phyloP scores from a whole-genome alignment of 1,140 invertebrate species.

The Drosophila varians region DNA sequence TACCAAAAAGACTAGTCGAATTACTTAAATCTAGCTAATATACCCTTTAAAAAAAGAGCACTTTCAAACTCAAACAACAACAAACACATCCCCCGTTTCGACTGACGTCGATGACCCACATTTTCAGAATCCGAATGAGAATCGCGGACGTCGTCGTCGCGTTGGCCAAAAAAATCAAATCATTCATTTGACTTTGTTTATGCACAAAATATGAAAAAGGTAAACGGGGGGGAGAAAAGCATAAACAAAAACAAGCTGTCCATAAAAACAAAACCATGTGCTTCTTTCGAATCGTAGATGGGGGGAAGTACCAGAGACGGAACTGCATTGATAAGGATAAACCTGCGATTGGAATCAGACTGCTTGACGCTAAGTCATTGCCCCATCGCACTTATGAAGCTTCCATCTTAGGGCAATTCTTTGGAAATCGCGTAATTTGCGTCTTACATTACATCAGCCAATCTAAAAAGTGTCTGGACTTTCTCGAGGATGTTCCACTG shows the following conservation, averaged over 20 bases:
- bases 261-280: slow-evolving; percentile 33
- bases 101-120: slow-evolving; percentile 71
- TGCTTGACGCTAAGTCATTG: slow-evolving; percentile 51
- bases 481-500: not conserved
- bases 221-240: slow-evolving; percentile 17
- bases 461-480: not conserved
- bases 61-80: slow-evolving; percentile 4
- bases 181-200: slow-evolving; percentile 71
- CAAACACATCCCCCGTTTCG: slow-evolving; percentile 8
- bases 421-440: slow-evolving; percentile 20
- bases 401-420: slow-evolving; percentile 22
- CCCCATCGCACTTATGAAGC: not conserved
- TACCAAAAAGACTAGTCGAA: no score
- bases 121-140: slow-evolving; percentile 30
- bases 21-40: not conserved
- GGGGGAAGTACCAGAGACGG: not conserved
- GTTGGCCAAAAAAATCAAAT: slow-evolving; percentile 43
- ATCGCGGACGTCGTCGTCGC: slow-evolving; percentile 17
- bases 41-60: not conserved
- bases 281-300: slow-evolving; percentile 9
- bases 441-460: slow-evolving; percentile 38
- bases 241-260: slow-evolving; percentile 39
- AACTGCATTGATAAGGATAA: slow-evolving; percentile 30
- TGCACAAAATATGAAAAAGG: slow-evolving; percentile 63
- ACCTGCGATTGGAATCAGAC: slow-evolving; percentile 27